phyloP scores from a whole-genome alignment of 2,113 vertebrate species.

The Bambusicola thoracicus region DNA sequence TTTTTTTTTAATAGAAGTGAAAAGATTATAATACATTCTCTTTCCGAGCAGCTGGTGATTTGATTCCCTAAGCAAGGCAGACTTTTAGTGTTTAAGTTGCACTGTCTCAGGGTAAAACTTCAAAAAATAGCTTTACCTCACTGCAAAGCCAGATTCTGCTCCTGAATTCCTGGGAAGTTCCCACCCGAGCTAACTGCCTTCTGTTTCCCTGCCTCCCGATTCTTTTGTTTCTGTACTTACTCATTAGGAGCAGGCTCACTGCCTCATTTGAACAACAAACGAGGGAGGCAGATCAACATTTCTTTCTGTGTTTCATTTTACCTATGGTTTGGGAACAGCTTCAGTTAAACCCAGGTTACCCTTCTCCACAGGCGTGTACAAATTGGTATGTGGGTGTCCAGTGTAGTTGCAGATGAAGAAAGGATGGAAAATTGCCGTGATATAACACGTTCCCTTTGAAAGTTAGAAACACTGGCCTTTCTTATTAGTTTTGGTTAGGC shows the following conservation, averaged over 20 bases:
- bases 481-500: neutral
- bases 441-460: neutral
- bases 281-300: neutral
- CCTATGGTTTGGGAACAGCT: neutral
- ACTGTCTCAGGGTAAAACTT: constrained; percentile 8
- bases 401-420: neutral
- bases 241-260: constrained; percentile 33
- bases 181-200: neutral
- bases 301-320: neutral
- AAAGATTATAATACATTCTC: constrained; percentile 22
- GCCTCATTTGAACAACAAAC: constrained; percentile 25
- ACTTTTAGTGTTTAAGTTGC: neutral
- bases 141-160: constrained; percentile 46
- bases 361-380: accelerated
- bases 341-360: neutral
- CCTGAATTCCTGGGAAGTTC: constrained; percentile 39
- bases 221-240: constrained; percentile 43
- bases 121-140: constrained; percentile 20
- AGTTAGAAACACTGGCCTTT: neutral
- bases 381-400: neutral
- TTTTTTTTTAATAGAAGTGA: neutral
- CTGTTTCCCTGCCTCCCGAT: neutral
- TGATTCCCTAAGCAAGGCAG: neutral
- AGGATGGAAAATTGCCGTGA: neutral
- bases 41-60: neutral